Evolutionary conservation across 2,797 vertebrate species (phyloP).

Genomic region (Alosa sapidissima): DNA sequence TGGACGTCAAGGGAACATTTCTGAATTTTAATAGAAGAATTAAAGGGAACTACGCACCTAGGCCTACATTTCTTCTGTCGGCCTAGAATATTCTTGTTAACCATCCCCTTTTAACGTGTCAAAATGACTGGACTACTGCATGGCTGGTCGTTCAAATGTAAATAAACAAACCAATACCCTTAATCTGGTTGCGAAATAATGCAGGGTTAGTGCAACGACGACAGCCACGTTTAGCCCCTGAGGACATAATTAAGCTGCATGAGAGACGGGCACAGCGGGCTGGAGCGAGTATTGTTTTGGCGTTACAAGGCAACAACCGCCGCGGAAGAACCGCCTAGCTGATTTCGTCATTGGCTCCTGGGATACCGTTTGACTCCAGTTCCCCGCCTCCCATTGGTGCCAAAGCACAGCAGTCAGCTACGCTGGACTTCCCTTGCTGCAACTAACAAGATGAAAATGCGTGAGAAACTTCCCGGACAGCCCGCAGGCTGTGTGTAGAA

Average conservation of each 20-base stretch:
- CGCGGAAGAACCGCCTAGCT: slow-evolving; percentile 45
- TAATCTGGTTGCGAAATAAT: slow-evolving; percentile 9
- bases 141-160: neutral
- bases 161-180: neutral
- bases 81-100: neutral
- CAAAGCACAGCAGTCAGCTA: slow-evolving; percentile 31
- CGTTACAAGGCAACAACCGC: slow-evolving; percentile 33
- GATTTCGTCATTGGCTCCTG: slow-evolving; percentile 34
- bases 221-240: slow-evolving; percentile 4
- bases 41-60: neutral
- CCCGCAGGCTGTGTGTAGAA: slow-evolving; percentile 47
- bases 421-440: slow-evolving; percentile 27
- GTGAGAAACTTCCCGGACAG: slow-evolving; percentile 21
- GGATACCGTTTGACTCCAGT: slow-evolving; percentile 12
- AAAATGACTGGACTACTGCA: neutral
- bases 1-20: neutral
- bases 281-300: slow-evolving; percentile 12
- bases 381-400: slow-evolving; percentile 42
- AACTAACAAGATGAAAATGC: slow-evolving; percentile 44
- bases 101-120: neutral
- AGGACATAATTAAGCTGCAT: slow-evolving; percentile 18
- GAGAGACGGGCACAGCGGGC: neutral
- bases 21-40: neutral
- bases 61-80: neutral
- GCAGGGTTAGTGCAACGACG: neutral